Percentiles rank a stretch among this genome's conserved stretches.
phyloP scores from a whole-genome alignment of 2,113 vertebrate species.

The Laticauda laticaudata region DNA sequence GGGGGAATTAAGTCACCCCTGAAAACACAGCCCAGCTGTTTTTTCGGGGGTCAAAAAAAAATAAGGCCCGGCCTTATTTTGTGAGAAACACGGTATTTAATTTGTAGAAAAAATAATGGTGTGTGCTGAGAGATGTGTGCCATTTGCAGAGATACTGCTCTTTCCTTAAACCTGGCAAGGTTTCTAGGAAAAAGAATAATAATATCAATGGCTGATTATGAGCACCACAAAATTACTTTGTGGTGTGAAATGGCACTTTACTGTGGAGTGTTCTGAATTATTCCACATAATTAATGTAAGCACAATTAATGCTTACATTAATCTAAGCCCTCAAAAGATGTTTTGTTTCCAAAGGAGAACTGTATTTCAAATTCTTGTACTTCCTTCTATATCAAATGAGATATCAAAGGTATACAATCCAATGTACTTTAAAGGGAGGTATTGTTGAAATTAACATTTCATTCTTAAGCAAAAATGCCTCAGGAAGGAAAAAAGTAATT shows the following conservation, averaged over 20 bases:
- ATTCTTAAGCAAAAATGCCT: background rate
- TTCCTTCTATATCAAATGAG: background rate
- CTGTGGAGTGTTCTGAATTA: background rate
- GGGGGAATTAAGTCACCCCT: too few relatives aligned
- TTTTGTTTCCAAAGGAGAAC: background rate
- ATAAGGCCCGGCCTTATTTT: too few relatives aligned
- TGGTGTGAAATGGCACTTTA: background rate
- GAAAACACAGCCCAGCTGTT: too few relatives aligned
- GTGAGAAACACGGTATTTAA: background rate
- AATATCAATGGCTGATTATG: background rate
- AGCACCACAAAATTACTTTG: background rate
- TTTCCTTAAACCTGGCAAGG: background rate
- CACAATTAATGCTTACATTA: background rate
- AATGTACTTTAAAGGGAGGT: background rate
- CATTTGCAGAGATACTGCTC: background rate
- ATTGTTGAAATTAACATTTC: accelerated
- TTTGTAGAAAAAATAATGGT: background rate
- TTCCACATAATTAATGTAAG: background rate
- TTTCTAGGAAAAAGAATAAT: background rate
- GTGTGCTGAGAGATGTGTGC: background rate
- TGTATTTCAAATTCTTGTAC: background rate
- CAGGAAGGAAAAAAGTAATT: background rate
- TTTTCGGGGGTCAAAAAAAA: too few relatives aligned
- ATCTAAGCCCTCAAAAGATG: background rate
- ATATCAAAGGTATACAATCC: background rate